phyloP scores from a whole-genome alignment of 2,888 invertebrate genomes.

The Pammene fasciana region DNA sequence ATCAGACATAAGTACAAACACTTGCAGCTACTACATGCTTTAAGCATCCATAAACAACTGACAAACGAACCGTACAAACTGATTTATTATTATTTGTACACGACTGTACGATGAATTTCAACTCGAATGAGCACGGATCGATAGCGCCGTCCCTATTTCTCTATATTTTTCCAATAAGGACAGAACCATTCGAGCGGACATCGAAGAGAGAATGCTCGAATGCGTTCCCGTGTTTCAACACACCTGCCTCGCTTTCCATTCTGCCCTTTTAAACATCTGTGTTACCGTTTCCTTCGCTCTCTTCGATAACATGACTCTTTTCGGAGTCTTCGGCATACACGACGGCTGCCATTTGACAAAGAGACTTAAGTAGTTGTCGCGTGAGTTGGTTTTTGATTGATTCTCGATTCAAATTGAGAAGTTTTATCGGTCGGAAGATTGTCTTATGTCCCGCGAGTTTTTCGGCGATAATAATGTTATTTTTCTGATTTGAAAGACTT shows the following conservation, averaged over 20 bases:
- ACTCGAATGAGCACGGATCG: constrained; percentile 45
- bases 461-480: constrained; percentile 12
- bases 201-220: constrained; percentile 49
- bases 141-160: constrained; percentile 46
- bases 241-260: constrained; percentile 47
- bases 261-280: constrained; percentile 38
- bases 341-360: constrained; percentile 19
- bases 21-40: no score
- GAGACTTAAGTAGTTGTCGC: constrained; percentile 37
- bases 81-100: constrained; percentile 39
- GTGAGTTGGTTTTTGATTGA: constrained; percentile 41
- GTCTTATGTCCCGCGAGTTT: constrained; percentile 11
- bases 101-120: constrained; percentile 38
- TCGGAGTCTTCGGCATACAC: constrained; percentile 15
- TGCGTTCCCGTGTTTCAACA: constrained; percentile 52
- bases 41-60: constrained; percentile 2
- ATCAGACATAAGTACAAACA: no score
- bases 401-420: constrained; percentile 22
- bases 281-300: constrained; percentile 1
- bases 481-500: constrained; percentile 18
- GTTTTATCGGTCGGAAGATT: constrained; percentile 34
- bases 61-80: constrained; percentile 28
- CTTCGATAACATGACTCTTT: constrained; percentile 3
- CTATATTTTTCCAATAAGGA: constrained; percentile 55
- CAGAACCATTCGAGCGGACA: constrained; percentile 49